phyloP scores from a whole-genome alignment of 1,140 invertebrate genomes.

The Belonocnema kinseyi region DNA sequence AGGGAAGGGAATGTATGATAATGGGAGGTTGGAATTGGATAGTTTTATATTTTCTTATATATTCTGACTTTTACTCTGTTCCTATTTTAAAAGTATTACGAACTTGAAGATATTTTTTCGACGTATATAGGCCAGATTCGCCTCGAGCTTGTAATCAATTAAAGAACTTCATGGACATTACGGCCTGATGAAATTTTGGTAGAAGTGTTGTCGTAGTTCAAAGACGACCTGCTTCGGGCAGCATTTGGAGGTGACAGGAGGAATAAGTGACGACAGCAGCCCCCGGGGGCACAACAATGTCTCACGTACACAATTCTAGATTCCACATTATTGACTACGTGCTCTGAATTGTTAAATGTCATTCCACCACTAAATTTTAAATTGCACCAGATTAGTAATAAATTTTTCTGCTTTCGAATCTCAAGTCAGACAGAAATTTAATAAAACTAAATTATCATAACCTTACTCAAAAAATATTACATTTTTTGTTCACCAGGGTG shows the following conservation, averaged over 20 bases:
- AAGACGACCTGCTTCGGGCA: slow-evolving; percentile 16
- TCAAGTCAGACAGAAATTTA: too few relatives aligned
- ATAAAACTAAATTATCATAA: too few relatives aligned
- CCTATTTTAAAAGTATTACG: not conserved
- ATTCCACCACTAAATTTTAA: not conserved
- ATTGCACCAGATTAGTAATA: not conserved
- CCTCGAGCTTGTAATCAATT: not conserved
- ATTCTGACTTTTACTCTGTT: not conserved
- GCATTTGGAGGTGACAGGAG: slow-evolving; percentile 8
- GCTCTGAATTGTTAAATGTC: not conserved
- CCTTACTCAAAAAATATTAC: too few relatives aligned
- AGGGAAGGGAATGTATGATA: too few relatives aligned
- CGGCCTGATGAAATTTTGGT: not conserved
- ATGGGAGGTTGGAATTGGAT: too few relatives aligned
- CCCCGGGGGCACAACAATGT: slow-evolving; percentile 10
- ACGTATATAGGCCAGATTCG: not conserved
- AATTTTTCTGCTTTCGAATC: too few relatives aligned
- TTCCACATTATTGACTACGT: not conserved
- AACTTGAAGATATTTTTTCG: not conserved
- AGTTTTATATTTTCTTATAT: too few relatives aligned
- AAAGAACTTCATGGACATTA: slow-evolving; percentile 21
- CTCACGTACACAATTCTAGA: not conserved
- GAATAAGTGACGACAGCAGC: slow-evolving; percentile 17
- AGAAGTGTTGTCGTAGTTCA: slow-evolving; percentile 18
- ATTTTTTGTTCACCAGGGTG: too few relatives aligned